Evolutionary conservation across 2,797 vertebrate species (phyloP).

Genomic region (Odontamblyopus rebecca): DNA sequence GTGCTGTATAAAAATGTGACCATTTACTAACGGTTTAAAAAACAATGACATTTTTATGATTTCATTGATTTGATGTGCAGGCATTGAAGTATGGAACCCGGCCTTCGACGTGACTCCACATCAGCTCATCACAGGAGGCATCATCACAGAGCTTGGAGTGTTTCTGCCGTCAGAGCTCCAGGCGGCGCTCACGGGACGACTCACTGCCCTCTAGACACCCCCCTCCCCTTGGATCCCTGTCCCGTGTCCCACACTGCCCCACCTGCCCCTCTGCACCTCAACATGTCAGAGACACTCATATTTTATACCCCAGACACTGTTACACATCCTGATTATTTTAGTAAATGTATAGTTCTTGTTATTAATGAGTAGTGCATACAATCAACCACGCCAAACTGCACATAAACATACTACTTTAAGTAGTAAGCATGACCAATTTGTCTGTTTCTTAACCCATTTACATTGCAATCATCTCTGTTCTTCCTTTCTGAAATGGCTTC

Average conservation of each 20-base stretch:
- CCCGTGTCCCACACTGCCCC: slow-evolving; percentile 37
- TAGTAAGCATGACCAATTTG: slow-evolving; percentile 34
- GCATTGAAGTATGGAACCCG: slow-evolving; percentile 92
- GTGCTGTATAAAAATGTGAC: no score
- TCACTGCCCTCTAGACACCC: slow-evolving; percentile 75
- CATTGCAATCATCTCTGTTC: slow-evolving; percentile 14
- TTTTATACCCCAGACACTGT: slow-evolving; percentile 25
- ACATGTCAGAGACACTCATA: slow-evolving; percentile 49
- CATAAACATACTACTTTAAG: slow-evolving; percentile 53
- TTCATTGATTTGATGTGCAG: slow-evolving; percentile 56
- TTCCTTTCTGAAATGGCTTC: slow-evolving; percentile 44
- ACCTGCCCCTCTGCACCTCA: slow-evolving; percentile 61
- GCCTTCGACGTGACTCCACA: slow-evolving; percentile 93
- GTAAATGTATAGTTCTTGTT: slow-evolving; percentile 43
- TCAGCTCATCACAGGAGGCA: slow-evolving; percentile 90
- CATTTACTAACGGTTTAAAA: no score
- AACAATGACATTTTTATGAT: background rate
- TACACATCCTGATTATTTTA: slow-evolving; percentile 43
- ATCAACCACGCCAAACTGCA: slow-evolving; percentile 24
- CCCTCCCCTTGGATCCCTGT: slow-evolving; percentile 23
- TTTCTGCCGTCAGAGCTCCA: slow-evolving; percentile 87
- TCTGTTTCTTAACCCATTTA: slow-evolving; percentile 23
- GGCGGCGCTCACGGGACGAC: slow-evolving; percentile 77
- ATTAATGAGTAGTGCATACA: slow-evolving; percentile 48
- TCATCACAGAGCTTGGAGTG: slow-evolving; percentile 90